These are phyloP conservation scores for Mobula hypostoma DNA, from an alignment of 2,113 vertebrate genomes.

Conservation along the genomic window DNA sequence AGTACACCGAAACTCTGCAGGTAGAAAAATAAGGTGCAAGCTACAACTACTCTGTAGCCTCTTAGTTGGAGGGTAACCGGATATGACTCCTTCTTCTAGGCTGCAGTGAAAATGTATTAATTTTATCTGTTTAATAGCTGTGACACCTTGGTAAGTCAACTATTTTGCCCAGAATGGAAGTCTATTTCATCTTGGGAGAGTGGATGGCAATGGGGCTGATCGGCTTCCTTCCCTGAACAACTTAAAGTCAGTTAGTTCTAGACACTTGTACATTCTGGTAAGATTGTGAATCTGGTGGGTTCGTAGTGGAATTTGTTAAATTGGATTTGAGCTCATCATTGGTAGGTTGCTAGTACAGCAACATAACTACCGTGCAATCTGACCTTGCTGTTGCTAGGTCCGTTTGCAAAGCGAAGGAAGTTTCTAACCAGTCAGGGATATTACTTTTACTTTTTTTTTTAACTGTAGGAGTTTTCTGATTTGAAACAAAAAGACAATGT, in stretches of 20 bases:
- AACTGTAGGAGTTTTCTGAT: neutral
- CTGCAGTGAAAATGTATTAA: neutral
- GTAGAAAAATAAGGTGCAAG: no score
- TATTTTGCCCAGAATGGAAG: neutral
- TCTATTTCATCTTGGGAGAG: no score
- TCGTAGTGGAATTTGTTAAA: neutral
- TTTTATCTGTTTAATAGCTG: no score
- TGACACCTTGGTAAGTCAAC: neutral
- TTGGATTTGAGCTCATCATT: neutral
- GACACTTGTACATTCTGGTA: no score
- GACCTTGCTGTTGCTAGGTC: neutral
- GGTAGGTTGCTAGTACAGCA: neutral
- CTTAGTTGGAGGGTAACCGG: neutral
- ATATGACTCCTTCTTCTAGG: neutral
- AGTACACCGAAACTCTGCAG: no score
- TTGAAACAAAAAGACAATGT: neutral
- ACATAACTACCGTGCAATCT: neutral
- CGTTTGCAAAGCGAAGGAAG: neutral
- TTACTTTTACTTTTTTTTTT: neutral
- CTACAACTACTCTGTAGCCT: neutral
- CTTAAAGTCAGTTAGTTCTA: neutral
- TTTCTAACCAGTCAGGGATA: neutral
- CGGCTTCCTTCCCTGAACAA: neutral
- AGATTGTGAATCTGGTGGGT: neutral
- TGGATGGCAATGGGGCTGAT: no score